phyloP scores from a whole-genome alignment of 2,113 vertebrate species.

The Callorhinus ursinus region DNA sequence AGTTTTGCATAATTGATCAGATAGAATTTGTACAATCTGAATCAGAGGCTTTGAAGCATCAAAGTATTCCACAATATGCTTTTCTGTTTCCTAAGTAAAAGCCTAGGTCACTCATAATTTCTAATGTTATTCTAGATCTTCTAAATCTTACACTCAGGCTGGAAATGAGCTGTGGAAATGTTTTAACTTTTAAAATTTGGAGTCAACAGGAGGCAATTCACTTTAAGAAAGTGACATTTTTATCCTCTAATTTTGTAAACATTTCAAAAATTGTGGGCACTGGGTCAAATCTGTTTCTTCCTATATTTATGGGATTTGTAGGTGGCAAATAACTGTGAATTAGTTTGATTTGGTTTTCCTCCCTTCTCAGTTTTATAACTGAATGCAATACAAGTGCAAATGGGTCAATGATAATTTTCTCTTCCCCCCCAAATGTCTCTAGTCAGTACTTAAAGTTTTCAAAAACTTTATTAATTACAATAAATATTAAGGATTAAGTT shows the following conservation, averaged over 20 bases:
- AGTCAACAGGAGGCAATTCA: not conserved
- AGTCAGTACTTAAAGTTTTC: not conserved
- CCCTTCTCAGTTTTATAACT: not conserved
- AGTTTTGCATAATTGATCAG: not conserved
- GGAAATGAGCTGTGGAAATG: not conserved
- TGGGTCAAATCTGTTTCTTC: not conserved
- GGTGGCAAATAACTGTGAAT: constrained; percentile 10
- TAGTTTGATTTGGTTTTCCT: not conserved
- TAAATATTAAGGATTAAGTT: not conserved
- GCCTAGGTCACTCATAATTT: constrained; percentile 3
- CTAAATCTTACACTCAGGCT: constrained; percentile 2
- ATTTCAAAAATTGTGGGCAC: not conserved
- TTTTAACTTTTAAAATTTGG: not conserved
- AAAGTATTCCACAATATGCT: not conserved
- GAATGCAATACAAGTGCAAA: not conserved
- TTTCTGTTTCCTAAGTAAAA: not conserved
- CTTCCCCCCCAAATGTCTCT: not conserved
- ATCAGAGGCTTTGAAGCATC: not conserved
- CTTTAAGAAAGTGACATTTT: constrained; percentile 27
- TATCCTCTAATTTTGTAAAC: not conserved
- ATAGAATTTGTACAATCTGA: not conserved
- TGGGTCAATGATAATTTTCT: not conserved
- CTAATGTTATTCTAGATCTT: not conserved
- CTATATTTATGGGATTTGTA: not conserved
- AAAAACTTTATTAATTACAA: constrained; percentile 20